Percentiles rank a stretch among this genome's conserved stretches.
phyloP scores from a whole-genome alignment of 2,888 invertebrate genomes.

The Drosophila tanythrix region DNA sequence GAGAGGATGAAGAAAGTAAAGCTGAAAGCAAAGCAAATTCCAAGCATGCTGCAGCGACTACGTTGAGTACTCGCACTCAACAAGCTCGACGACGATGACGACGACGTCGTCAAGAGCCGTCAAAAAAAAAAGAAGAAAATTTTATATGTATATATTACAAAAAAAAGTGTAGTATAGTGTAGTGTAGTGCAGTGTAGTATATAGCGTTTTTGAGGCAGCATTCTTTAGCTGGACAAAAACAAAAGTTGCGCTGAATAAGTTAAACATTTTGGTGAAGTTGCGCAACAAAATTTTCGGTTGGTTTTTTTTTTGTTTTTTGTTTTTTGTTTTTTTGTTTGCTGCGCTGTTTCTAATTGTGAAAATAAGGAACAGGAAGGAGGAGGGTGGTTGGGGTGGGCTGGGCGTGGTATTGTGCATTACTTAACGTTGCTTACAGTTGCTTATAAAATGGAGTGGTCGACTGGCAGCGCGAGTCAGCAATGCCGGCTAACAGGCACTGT shows the following conservation, averaged over 20 bases:
- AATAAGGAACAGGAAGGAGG: constrained; percentile 33
- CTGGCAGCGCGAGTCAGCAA: constrained; percentile 19
- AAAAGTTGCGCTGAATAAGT: constrained; percentile 41
- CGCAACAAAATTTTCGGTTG: constrained; percentile 44
- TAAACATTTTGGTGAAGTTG: constrained; percentile 69
- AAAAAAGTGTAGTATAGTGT: constrained; percentile 23
- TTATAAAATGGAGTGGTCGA: constrained; percentile 55
- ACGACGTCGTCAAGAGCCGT: constrained; percentile 67
- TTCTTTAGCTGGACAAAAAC: constrained; percentile 38
- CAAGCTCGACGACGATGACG: constrained; percentile 53
- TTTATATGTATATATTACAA: constrained; percentile 14
- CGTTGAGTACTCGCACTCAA: constrained; percentile 73
- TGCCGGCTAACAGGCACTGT: constrained; percentile 48
- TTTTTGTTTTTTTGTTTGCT: constrained; percentile 22
- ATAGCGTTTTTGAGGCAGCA: constrained; percentile 38
- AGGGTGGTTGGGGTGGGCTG: constrained; percentile 12
- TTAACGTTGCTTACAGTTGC: constrained; percentile 62
- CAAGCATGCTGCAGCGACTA: constrained; percentile 72
- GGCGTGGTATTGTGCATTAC: constrained; percentile 59
- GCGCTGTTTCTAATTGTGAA: constrained; percentile 64
- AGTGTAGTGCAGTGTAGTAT: constrained; percentile 34
- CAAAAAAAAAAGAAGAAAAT: constrained; percentile 32
- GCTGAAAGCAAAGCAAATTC: constrained; percentile 81
- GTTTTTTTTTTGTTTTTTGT: background rate
- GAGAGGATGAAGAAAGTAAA: constrained; percentile 13